Conservation (phyloP, 2,113 vertebrate species). For the Ovibos moschatus region DNA sequence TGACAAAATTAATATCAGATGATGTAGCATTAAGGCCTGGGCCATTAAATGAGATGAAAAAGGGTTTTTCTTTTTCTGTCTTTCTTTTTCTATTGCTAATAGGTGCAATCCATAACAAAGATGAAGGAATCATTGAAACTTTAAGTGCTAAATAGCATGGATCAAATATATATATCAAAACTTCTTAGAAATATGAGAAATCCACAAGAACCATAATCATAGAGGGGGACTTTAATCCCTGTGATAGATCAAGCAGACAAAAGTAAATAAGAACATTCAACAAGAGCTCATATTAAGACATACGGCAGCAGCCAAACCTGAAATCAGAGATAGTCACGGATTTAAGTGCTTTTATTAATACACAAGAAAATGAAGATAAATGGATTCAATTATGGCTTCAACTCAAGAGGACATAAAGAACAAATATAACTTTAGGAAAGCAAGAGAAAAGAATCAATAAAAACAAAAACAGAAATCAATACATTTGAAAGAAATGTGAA, state of each 20-base stretch:
- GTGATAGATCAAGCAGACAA: constrained; percentile 25
- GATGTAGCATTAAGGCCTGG: background rate
- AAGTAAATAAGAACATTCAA: constrained; percentile 28
- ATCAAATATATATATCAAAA: background rate
- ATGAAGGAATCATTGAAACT: background rate
- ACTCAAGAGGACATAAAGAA: constrained; percentile 50
- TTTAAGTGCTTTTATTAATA: constrained; percentile 57
- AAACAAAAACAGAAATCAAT: constrained; percentile 63
- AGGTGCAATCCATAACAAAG: background rate
- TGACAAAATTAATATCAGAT: constrained; percentile 1
- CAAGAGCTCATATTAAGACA: constrained; percentile 28
- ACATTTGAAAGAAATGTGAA: constrained; percentile 47
- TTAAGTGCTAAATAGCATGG: background rate
- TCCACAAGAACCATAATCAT: background rate
- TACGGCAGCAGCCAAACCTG: constrained; percentile 4
- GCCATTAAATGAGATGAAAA: background rate
- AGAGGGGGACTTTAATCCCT: background rate
- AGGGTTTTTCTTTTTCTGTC: background rate
- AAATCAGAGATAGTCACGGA: background rate
- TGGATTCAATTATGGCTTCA: constrained; percentile 54
- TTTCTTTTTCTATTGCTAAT: background rate
- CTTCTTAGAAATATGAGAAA: constrained; percentile 24
- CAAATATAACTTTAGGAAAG: constrained; percentile 47
- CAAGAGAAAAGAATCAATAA: constrained; percentile 50
- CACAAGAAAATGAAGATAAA: constrained; percentile 50